Evolutionary conservation across 1,140 invertebrate species (phyloP), one percentile per base, ranked within the genome.

Genomic region (Saccostrea echinata): DNA sequence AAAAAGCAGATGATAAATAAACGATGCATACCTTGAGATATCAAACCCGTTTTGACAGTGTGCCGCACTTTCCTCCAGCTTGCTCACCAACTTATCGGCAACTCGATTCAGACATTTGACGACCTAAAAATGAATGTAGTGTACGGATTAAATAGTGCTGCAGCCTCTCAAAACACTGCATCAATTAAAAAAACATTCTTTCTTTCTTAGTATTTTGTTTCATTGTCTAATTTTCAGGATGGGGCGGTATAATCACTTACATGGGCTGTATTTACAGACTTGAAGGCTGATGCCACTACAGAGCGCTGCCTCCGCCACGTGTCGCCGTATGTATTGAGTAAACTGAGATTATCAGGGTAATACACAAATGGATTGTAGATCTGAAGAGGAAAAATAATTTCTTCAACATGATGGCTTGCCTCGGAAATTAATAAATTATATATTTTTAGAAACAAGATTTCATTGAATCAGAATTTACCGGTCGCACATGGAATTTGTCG

Each of bases 401-500:
- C 13, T 83, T 30, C 27, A 18, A 3, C 27, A 27, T 33, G 3
- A 83, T 52, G 18, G 16, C n/a, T 83, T 51, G 4, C 1, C 43
- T 1, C 43, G 52, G 1, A 83, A 83, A n/a, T 43, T 27, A 52
- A 43, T 43, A 43, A 83, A 13, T 13, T 83, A 11, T 12, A 13
- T 35, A 12, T n/a, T n/a, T n/a, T n/a, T n/a, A n/a, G n/a, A n/a
- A 16, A 21, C 13, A 24, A 18, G 3, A 51, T 83, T 83, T 51
- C 8, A 24, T 43, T 83, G 81, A 83, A 21, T 27, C 33, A 24
- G 16, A 9, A 83, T 84, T 86, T 85, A 93, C 92, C 84, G 92
- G 90, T 85, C 92, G 84, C 16, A 89, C 89, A 13, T 90, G 83
- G 55, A 94, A 94, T 33, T 90, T 87, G 21, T 90, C 85, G 81